A percentile compares a stretch with the other conserved stretches of the same genome.
These are phyloP conservation scores for Leptopilina boulardi DNA, from an alignment of 1,140 invertebrate species.

Conservation along the genomic window DNA sequence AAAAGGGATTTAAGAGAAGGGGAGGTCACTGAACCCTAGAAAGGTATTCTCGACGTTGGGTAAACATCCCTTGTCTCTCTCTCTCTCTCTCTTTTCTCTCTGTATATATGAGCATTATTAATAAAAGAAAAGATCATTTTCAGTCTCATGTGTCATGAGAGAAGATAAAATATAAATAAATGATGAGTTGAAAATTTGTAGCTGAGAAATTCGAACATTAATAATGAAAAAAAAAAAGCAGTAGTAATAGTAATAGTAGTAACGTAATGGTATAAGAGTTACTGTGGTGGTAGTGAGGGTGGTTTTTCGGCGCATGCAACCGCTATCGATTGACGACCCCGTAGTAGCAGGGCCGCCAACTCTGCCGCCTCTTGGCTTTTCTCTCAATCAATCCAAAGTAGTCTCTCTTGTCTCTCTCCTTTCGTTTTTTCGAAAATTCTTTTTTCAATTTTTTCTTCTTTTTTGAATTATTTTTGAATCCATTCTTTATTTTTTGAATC, in stretches of 20 bases:
- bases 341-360: constrained; percentile 23
- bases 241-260: background rate
- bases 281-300: constrained; percentile 3
- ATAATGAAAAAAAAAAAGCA: background rate
- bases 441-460: background rate
- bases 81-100: background rate
- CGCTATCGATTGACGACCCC: constrained; percentile 30
- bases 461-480: too few relatives aligned
- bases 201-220: background rate
- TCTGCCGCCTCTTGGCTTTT: constrained; percentile 18
- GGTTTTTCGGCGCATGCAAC: constrained; percentile 29
- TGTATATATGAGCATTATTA: background rate
- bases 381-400: constrained; percentile 27
- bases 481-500: too few relatives aligned
- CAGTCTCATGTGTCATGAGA: background rate
- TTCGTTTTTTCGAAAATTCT: constrained; percentile 31
- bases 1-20: background rate
- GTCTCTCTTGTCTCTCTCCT: background rate
- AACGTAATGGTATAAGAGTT: background rate
- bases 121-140: background rate
- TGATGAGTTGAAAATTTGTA: background rate
- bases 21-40: background rate
- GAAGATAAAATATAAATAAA: background rate
- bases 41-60: background rate
- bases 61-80: background rate